phyloP scores from a whole-genome alignment of 2,113 vertebrate species.

The Thamnaconus septentrionalis region DNA sequence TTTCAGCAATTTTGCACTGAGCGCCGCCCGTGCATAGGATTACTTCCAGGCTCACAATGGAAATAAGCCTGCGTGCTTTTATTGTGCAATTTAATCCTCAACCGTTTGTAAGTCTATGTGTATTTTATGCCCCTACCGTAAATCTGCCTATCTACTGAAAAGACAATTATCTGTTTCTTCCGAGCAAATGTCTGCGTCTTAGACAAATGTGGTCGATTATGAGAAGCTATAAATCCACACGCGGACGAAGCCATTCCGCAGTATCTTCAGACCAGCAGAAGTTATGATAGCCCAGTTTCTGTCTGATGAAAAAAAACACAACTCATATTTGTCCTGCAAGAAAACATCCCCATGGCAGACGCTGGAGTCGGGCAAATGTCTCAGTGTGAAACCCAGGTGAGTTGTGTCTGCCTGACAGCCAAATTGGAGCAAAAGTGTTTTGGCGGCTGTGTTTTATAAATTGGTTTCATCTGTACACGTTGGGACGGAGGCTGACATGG shows the following conservation, averaged over 20 bases:
- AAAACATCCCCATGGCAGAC: conserved; percentile 11
- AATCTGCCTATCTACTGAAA: neutral
- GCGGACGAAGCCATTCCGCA: neutral
- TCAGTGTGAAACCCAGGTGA: conserved; percentile 11
- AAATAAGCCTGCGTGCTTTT: neutral
- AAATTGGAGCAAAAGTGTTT: conserved; percentile 5
- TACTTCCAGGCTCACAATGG: neutral
- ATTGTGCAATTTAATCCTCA: neutral
- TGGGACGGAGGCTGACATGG: conserved; percentile 15
- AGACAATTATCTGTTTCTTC: neutral
- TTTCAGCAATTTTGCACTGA: conserved; percentile 9
- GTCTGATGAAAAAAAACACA: conserved; percentile 1
- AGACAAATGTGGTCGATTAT: conserved; percentile 12
- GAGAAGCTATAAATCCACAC: neutral
- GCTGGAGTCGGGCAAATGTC: conserved; percentile 13
- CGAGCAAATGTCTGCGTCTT: too few relatives aligned
- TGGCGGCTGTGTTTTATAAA: conserved; percentile 18
- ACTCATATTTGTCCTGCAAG: conserved; percentile 5
- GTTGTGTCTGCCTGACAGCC: conserved; percentile 7
- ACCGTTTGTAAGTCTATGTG: too few relatives aligned
- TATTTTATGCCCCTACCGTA: neutral
- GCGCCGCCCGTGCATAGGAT: neutral
- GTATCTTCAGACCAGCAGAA: conserved; percentile 3
- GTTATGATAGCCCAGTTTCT: neutral
- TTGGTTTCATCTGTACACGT: conserved; percentile 27